Base-by-base conservation (phyloP, 2,113 vertebrate genomes). In the Ictidomys tridecemlineatus region DNA sequence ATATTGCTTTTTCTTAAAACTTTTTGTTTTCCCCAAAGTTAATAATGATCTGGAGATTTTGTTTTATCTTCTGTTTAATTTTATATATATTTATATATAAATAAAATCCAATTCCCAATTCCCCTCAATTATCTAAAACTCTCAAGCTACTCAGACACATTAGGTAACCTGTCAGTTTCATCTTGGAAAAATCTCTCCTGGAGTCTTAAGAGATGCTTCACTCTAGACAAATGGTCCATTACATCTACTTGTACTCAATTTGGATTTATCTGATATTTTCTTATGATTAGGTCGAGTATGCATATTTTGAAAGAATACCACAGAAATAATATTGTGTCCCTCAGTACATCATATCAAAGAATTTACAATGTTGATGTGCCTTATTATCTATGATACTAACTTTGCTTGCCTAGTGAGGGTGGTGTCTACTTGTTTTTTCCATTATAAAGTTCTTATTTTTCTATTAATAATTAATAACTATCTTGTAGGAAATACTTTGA, bases 401-500 rank as follows among this genome's bases (percentile, higher is more conserved):
- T 91, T 88, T 88, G 32, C n/a, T 48, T 14, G 77, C 32, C 73
- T 82, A 70, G 13, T 88, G 20, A 65, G 76, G 37, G 67, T 92
- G 18, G 6, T 88, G 10, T 83, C 48, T 88, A 37, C 58, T 30
- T 76, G 56, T 30, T 87, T 92, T 87, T 45, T 74, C 37, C 56
- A 82, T 73, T 76, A 45, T 48, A 92, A 87, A 48, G 48, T 39
- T 92, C n/a, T 18, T 74, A 6, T 67, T 82, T 91, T 91, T 92
- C 58, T 63, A 39, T 86, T 82, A 69, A 34, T 89, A 88, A 82
- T 56, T 92, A 86, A 83, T 67, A 95, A 74, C 32, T 67, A 70
- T 88, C 61, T 63, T 63, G 37, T 32, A 32, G 8, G 13, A 88
- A 18, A 76, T 88, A 37, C 32, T 76, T 80, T 58, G 37, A 82